These are phyloP conservation scores for Crenichthys baileyi DNA, from an alignment of 2,797 vertebrate species.

Conservation along the genomic window DNA sequence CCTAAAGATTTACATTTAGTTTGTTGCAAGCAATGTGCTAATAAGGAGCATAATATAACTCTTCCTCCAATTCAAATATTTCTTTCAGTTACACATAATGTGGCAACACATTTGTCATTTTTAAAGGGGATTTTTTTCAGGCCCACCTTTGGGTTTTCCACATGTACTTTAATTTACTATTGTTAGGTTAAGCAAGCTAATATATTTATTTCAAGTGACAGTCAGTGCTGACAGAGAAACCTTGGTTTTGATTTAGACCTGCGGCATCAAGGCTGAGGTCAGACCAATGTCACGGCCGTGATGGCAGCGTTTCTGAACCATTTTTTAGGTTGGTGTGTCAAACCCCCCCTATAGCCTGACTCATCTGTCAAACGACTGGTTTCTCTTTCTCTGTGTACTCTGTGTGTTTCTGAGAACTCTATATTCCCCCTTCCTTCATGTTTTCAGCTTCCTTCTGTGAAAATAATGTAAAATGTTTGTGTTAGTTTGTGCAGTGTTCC, in stretches of 20 bases:
- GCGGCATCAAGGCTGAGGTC: constrained; percentile 48
- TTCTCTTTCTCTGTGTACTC: constrained; percentile 5
- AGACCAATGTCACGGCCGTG: constrained; percentile 28
- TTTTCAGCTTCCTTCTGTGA: constrained; percentile 1
- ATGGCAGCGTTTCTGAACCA: constrained; percentile 15
- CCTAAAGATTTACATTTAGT: neutral
- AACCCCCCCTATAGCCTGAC: neutral
- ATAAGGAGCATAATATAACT: neutral
- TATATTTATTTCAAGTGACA: constrained; percentile 39
- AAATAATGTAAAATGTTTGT: neutral
- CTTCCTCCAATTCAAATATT: neutral
- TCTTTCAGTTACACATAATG: neutral
- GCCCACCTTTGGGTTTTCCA: constrained; percentile 7
- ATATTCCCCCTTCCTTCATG: constrained; percentile 38
- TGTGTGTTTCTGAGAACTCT: neutral
- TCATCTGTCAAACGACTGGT: constrained; percentile 15
- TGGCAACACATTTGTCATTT: neutral
- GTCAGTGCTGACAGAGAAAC: constrained; percentile 36
- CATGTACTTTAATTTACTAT: constrained; percentile 32
- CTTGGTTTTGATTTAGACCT: constrained; percentile 78
- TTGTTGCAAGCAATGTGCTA: neutral
- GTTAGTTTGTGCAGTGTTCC: neutral
- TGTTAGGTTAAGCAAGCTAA: constrained; percentile 41
- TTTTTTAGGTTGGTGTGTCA: constrained; percentile 19
- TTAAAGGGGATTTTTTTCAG: constrained; percentile 3